phyloP scores from a whole-genome alignment of 2,113 vertebrate genomes.

The Oryzias curvinotus region DNA sequence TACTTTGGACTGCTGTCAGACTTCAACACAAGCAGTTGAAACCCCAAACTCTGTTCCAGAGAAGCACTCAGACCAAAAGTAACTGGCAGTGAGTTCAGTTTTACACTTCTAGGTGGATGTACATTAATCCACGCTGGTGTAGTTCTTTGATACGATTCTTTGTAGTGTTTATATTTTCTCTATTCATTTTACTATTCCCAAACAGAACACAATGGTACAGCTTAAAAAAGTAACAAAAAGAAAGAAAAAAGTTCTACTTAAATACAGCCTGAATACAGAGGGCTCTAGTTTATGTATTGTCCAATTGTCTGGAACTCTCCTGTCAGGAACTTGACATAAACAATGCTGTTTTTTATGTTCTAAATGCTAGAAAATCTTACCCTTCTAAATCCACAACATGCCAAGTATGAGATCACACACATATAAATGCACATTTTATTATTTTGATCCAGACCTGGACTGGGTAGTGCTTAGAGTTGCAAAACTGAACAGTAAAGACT shows the following conservation, averaged over 20 bases:
- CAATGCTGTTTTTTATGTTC: conserved; percentile 70
- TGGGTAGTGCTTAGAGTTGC: conserved; percentile 52
- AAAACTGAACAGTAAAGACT: conserved; percentile 19
- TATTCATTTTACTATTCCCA: conserved; percentile 25
- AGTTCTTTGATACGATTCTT: conserved; percentile 47
- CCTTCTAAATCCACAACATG: conserved; percentile 61
- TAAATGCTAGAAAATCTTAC: conserved; percentile 73
- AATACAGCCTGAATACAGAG: conserved; percentile 8
- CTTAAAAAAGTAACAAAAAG: not conserved
- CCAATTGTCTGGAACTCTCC: conserved; percentile 16
- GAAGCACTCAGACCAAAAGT: conserved; percentile 54
- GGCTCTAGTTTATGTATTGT: conserved; percentile 1
- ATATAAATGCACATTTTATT: conserved; percentile 53
- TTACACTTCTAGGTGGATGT: conserved; percentile 67
- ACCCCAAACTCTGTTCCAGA: conserved; percentile 60
- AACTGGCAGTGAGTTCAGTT: conserved; percentile 61
- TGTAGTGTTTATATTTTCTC: conserved; percentile 41
- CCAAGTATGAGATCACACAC: conserved; percentile 76
- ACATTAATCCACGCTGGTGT: conserved; percentile 46
- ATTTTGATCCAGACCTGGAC: conserved; percentile 54
- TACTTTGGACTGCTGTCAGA: conserved; percentile 38
- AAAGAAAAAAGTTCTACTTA: conserved; percentile 24
- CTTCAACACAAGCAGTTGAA: conserved; percentile 25
- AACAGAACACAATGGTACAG: not conserved
- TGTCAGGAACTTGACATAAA: conserved; percentile 65